phyloP scores from a whole-genome alignment of 2,113 vertebrate genomes.

The Corythornis cristatus region DNA sequence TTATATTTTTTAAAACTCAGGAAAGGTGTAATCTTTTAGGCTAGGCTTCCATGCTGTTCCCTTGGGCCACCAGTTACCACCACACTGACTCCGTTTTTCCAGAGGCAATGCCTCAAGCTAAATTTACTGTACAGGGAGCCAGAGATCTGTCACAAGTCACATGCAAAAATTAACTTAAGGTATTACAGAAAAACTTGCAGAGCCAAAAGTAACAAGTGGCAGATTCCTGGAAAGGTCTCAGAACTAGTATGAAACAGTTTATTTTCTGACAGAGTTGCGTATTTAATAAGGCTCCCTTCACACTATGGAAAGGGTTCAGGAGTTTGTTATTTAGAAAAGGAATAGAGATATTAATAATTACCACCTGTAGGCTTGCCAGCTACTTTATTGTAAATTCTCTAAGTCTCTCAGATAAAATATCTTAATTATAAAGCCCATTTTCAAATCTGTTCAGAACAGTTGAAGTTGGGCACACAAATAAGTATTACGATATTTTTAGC shows the following conservation, averaged over 20 bases:
- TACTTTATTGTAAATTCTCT: constrained; percentile 23
- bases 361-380: neutral
- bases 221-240: neutral
- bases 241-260: neutral
- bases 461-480: neutral
- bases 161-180: constrained; percentile 20
- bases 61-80: constrained; percentile 10
- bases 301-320: neutral
- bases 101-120: constrained; percentile 55
- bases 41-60: constrained; percentile 5
- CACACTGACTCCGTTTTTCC: constrained; percentile 43
- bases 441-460: neutral
- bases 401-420: neutral
- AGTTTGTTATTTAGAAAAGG: neutral
- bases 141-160: neutral
- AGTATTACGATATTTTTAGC: neutral
- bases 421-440: neutral
- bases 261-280: neutral
- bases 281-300: neutral
- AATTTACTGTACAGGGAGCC: constrained; percentile 31
- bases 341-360: neutral
- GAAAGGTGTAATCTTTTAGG: neutral
- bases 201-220: constrained; percentile 28
- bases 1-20: neutral
- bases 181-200: constrained; percentile 26